A percentile compares a stretch with the other conserved stretches of the same genome.
phyloP scores from a whole-genome alignment of 2,113 vertebrate species.

The Clarias magur region DNA sequence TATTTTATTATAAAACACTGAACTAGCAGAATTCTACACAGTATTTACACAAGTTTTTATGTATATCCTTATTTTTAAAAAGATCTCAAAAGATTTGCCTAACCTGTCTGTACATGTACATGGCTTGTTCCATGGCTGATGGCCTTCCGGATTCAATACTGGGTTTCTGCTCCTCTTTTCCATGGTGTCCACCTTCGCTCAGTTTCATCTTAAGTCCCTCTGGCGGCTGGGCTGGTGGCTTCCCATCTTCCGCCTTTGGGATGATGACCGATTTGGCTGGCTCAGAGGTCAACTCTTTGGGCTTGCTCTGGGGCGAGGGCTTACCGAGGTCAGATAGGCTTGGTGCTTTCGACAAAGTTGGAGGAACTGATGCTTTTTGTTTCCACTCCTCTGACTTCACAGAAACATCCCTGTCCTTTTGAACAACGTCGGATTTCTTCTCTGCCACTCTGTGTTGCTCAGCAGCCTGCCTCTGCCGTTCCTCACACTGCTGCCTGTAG shows the following conservation, averaged over 20 bases:
- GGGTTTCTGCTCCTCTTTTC: slow-evolving; percentile 88
- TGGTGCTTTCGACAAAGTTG: slow-evolving; percentile 86
- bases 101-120: slow-evolving; percentile 95
- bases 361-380: slow-evolving; percentile 86
- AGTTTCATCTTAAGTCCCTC: slow-evolving; percentile 95
- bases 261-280: slow-evolving; percentile 85
- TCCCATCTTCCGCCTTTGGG: slow-evolving; percentile 89
- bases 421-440: slow-evolving; percentile 79
- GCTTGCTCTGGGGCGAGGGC: slow-evolving; percentile 76
- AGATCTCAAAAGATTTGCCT: slow-evolving; percentile 65
- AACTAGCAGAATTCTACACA: neutral
- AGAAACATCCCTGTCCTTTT: slow-evolving; percentile 84
- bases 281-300: slow-evolving; percentile 80
- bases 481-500: slow-evolving; percentile 93
- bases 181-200: slow-evolving; percentile 81
- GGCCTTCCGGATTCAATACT: slow-evolving; percentile 82
- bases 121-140: slow-evolving; percentile 82
- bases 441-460: slow-evolving; percentile 86
- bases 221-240: slow-evolving; percentile 78
- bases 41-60: neutral
- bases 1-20: neutral
- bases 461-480: slow-evolving; percentile 86
- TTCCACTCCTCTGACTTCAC: slow-evolving; percentile 97
- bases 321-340: slow-evolving; percentile 90
- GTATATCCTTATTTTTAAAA: neutral